Conservation (phyloP, 1,140 invertebrate species). For the Ceratoteleas bidentatus region DNA sequence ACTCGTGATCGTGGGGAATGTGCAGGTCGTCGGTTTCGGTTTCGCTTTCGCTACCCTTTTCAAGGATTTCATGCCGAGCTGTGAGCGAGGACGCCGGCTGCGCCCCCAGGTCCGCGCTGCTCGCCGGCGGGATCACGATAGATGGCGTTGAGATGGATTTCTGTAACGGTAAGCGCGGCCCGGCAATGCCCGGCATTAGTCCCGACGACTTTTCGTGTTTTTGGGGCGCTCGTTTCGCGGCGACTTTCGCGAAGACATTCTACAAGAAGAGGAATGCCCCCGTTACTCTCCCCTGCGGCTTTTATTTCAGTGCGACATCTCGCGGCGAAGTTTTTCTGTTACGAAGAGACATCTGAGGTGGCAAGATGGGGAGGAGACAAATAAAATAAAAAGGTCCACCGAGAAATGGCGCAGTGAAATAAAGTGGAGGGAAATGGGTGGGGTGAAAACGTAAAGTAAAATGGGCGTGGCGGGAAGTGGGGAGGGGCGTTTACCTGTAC, state of each 20-base stretch:
- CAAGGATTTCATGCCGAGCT: too few species aligned
- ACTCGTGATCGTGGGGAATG: too few species aligned
- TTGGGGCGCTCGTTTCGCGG: constrained; percentile 83
- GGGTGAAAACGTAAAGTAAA: background rate
- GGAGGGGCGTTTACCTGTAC: constrained; percentile 83
- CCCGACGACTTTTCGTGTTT: constrained; percentile 84
- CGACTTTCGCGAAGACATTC: constrained; percentile 84
- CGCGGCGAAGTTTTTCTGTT: constrained; percentile 10
- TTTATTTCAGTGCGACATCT: constrained; percentile 48
- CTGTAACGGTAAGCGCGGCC: constrained; percentile 88
- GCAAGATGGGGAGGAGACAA: too few species aligned
- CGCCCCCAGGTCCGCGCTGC: constrained; percentile 74
- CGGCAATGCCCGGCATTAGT: constrained; percentile 83
- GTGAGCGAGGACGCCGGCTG: constrained; percentile 71
- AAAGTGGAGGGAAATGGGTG: constrained; percentile 11
- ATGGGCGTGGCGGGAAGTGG: background rate
- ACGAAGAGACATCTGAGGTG: too few species aligned
- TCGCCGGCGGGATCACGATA: constrained; percentile 87
- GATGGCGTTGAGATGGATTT: constrained; percentile 95
- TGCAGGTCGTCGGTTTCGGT: too few species aligned
- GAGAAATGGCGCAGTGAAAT: constrained; percentile 48
- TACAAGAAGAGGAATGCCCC: constrained; percentile 67
- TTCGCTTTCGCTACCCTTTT: too few species aligned
- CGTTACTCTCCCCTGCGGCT: constrained; percentile 40
- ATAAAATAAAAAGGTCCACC: constrained; percentile 3